Conservation (phyloP, 2,113 vertebrate genomes). For the Rhadina sibilatrix region DNA sequence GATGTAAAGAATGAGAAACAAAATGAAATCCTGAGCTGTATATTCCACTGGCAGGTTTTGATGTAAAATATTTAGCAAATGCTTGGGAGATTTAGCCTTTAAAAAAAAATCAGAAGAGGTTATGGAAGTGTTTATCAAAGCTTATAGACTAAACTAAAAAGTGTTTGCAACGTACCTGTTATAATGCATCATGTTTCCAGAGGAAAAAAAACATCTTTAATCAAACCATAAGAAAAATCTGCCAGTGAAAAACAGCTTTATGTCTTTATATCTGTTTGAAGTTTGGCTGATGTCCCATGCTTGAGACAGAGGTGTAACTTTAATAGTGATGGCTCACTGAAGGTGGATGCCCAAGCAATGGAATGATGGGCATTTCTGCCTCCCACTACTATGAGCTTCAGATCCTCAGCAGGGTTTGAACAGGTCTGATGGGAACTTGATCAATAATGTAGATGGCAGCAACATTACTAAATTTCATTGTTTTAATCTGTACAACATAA, state of each 20-base stretch:
- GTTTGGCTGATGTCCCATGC: background rate
- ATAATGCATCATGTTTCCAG: background rate
- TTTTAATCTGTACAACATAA: background rate
- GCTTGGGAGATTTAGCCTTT: background rate
- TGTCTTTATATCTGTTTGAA: background rate
- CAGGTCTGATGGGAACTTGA: background rate
- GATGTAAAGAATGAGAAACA: background rate
- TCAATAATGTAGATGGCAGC: background rate
- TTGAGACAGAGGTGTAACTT: background rate
- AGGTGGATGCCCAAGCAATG: background rate
- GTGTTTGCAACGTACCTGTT: background rate
- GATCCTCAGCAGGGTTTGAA: background rate
- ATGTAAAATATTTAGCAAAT: background rate
- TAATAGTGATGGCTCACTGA: background rate
- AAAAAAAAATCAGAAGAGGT: background rate
- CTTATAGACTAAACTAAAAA: background rate
- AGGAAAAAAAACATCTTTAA: background rate
- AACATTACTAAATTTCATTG: background rate
- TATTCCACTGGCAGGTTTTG: background rate
- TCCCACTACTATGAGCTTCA: background rate
- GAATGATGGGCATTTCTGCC: background rate
- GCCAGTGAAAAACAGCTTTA: background rate
- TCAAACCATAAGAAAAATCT: background rate
- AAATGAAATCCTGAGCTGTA: background rate
- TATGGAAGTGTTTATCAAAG: background rate